Base-by-base conservation (phyloP, 2,113 vertebrate species). In the Datnioides undecimradiatus region DNA sequence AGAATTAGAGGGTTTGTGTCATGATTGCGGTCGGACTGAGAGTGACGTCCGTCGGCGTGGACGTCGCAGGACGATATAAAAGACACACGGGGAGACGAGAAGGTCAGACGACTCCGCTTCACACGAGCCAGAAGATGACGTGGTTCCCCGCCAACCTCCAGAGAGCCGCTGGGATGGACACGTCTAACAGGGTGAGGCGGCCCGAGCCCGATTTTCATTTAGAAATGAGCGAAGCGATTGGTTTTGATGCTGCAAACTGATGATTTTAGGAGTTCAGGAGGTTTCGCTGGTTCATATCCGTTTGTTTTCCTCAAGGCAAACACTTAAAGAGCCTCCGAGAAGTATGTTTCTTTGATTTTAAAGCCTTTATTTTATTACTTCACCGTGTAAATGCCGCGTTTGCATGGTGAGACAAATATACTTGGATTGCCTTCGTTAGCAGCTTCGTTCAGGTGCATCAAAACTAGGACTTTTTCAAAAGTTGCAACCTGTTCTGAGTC, bases 181-280 rank as follows among this genome's bases (percentile, higher is more conserved):
- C 34, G 2, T 29, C 83, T 10, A 82, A 86, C 68, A 91, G 70
- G 88, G 93, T 94, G 83, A 88, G 82, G 64, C 9, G 0, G 3
- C 10, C 70, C 4, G 4, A 60, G 23, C 38, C 29, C 36, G 2
- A 21, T 12, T 19, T 65, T 23, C 23, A 12, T 54, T 11, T 21
- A 0, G 19, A 57, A 58, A 34, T 8, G 1, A 59, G 34, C 14
- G 33, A 34, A 34, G 21, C 1, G 1, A 17, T 57, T 43, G n/a
- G n/a, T 55, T 45, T 17, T 45, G 13, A 33, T 9, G 21, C 27
- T n/a, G 12, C 8, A 23, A 4, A 52, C 31, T 6, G 1, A 12
- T 9, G n/a, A 8, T 48, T 27, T 60, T 29, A 14, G 16, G 51
- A 60, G n/a, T n/a, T n/a, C n/a, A n/a, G n/a, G n/a, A n/a, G n/a